Conservation (phyloP, 2,888 invertebrate species). For the Drosophila emarginata region DNA sequence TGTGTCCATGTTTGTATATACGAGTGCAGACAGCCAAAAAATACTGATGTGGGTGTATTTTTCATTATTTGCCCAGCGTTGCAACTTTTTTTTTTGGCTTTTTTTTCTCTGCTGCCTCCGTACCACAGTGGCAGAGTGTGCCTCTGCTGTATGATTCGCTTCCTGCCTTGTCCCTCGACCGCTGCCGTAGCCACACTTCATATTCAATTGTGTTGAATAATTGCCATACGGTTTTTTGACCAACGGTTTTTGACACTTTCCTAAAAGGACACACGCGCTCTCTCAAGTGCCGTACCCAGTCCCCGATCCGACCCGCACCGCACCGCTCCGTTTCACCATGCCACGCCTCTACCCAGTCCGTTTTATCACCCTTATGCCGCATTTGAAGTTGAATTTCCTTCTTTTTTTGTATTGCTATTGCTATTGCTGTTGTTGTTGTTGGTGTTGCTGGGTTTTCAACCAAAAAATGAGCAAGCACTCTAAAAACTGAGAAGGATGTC, state of each 20-base stretch:
- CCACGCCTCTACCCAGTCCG: not conserved
- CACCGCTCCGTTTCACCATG: not conserved
- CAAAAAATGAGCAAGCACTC: conserved; percentile 72
- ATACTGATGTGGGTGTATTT: conserved; percentile 78
- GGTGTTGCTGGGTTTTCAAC: conserved; percentile 19
- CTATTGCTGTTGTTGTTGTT: too few relatives aligned
- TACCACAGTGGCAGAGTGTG: conserved; percentile 1
- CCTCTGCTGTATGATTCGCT: conserved; percentile 16
- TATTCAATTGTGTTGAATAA: conserved; percentile 82
- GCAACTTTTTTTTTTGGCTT: conserved; percentile 53
- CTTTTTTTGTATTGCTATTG: conserved; percentile 20
- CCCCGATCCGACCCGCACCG: not conserved
- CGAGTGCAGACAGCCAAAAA: conserved; percentile 74
- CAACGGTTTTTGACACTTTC: conserved; percentile 81
- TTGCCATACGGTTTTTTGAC: conserved; percentile 81
- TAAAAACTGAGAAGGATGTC: conserved; percentile 32
- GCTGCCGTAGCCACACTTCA: conserved; percentile 79
- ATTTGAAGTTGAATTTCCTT: conserved; percentile 72
- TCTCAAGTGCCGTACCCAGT: conserved; percentile 51
- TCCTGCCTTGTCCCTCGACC: conserved; percentile 26
- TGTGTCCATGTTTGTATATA: conserved; percentile 37
- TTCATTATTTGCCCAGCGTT: conserved; percentile 76
- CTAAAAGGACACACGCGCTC: conserved; percentile 72
- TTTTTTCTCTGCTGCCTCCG: too few relatives aligned
- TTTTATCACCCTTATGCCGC: conserved; percentile 56